Base-by-base conservation (phyloP, 2,797 vertebrate genomes). In the Schizothorax lantsangensis region DNA sequence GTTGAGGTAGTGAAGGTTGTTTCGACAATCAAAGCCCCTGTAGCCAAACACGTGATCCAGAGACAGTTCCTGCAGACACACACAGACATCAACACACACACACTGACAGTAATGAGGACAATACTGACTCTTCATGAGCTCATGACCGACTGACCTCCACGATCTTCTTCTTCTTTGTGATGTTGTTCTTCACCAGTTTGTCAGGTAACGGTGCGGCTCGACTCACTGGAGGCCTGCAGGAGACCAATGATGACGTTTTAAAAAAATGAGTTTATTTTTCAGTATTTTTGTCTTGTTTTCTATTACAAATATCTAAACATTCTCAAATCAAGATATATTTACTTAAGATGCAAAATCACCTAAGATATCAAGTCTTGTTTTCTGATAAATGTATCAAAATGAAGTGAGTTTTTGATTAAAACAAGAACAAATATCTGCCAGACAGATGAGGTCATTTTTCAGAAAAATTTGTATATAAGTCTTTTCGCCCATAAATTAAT, bases 1-100 rank as follows among this genome's bases (percentile, higher is more conserved):
- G 0, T 98, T 99, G 91, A 99, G 97, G 96, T 99, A 99, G 90
- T 99, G 98, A 84, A 99, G 96, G 95, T 99, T 99, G 94, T 99
- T 98, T 52, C 98, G 97, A 88, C 98, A 99, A 92, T 99, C 98
- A 23, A 97, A 98, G 43, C 98, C 98, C 92, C 98, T 91, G 94
- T 98, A 99, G 33, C 98, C 98, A 69, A 99, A 99, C n/a, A 99
- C 97, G 0, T 99, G 98, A 40, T 99, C 97, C 89, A 99, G 89
- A 78, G 95, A 94, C 91, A 99, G 95, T 88, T 99, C 98, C 98
- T 97, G 23, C 5, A 88, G 30, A 12, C 21, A 84, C 0, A 83
- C 33, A 89, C 26, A 57, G 3, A 71, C 2, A 59, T 43, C 12
- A 59, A 64, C 21, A 47, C 17, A 81, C n/a, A 15, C 40, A 15